Evolutionary conservation across 2,888 invertebrate species (phyloP).

Genomic region (Neoascia interrupta): DNA sequence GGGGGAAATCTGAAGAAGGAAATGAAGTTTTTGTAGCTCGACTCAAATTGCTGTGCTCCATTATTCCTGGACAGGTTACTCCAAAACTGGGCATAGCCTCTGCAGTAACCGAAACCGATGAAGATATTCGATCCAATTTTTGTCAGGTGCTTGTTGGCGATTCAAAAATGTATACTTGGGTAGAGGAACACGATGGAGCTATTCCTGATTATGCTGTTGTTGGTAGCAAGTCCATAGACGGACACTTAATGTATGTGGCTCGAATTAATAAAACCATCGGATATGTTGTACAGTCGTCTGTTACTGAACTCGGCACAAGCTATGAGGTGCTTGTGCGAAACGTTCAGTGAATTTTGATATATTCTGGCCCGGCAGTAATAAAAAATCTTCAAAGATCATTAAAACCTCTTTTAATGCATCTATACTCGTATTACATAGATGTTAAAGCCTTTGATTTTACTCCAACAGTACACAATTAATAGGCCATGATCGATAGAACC

Average conservation of each 20-base stretch:
- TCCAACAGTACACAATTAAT: too few relatives aligned
- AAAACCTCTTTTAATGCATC: too few relatives aligned
- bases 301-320: background rate
- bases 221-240: background rate
- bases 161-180: background rate
- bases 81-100: background rate
- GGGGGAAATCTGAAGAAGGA: background rate
- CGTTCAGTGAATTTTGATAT: background rate
- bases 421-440: too few relatives aligned
- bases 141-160: background rate
- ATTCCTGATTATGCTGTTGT: slow-evolving; percentile 19
- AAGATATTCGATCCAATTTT: background rate
- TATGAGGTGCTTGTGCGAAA: slow-evolving; percentile 26
- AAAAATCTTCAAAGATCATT: too few relatives aligned
- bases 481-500: too few relatives aligned
- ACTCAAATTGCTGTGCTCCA: background rate
- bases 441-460: too few relatives aligned
- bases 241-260: slow-evolving; percentile 3
- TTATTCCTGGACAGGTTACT: background rate
- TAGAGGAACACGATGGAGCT: background rate
- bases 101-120: background rate
- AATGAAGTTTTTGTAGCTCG: background rate
- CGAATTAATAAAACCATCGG: background rate
- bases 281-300: background rate
- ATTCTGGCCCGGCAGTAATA: too few relatives aligned